Evolutionary conservation across 2,888 invertebrate species (phyloP), one percentile per base, ranked within the genome.

Genomic region (Volucella inflata): DNA sequence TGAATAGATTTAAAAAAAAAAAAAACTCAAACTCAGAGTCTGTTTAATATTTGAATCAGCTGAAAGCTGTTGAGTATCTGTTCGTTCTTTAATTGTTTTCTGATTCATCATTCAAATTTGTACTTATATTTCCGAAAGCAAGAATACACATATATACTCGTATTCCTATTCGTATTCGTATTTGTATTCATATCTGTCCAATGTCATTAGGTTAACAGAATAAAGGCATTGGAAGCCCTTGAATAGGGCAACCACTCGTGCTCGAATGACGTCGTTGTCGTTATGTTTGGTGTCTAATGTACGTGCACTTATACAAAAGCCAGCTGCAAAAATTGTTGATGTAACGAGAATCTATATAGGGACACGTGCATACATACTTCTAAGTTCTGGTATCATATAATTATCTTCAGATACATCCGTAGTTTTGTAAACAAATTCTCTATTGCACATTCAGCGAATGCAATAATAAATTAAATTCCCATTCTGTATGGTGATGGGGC

Each of bases 391-490:
- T 50, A 67, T n/a, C 36, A 14, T 57, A 64, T 48, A 30, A 30
- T 6, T 51, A 67, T 76, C 40, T 38, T n/a, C 11, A 44, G 21
- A 21, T 53, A 53, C 12, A 42, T 30, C 30, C 50, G 10, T 55
- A 44, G 51, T 68, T 60, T 68, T 72, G 68, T 53, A 55, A 78
- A 78, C 78, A 57, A 51, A 57, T 50, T 75, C 64, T 79, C 79
- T 75, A 64, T 79, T 17, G 21, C 60, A 76, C 65, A 68, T 68
- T 55, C 55, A 78, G 38, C 21, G 64, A 70, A 71, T 75, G 70
- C 59, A 79, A 84, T 84, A 70, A 75, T 59, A 84, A 84, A 75
- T 79, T 75, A 70, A 59, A 79, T 75, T 71, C 48, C 30, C 55
- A 42, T 55, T 65, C 14, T 75, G 53, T 79, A 68, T 62, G 68